These are phyloP conservation scores for Priapulus caudatus DNA, from an alignment of 2,888 invertebrate species.

Conservation along the genomic window DNA sequence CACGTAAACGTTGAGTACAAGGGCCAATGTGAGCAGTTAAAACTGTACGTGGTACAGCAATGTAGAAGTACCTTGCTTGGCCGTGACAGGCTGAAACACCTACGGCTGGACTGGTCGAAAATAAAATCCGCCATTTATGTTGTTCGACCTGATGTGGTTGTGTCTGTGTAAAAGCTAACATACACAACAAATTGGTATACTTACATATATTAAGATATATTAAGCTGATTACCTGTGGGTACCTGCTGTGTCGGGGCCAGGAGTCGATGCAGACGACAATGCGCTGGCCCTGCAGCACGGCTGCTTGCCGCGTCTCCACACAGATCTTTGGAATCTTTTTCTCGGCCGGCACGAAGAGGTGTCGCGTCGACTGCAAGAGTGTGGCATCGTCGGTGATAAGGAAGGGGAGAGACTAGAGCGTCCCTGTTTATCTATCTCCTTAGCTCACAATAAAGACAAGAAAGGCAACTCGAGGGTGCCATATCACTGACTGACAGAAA, in stretches of 20 bases:
- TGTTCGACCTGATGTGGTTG: too few relatives aligned
- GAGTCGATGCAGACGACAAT: constrained; percentile 91
- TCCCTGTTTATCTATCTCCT: too few relatives aligned
- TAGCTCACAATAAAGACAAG: too few relatives aligned
- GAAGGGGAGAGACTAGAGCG: neutral
- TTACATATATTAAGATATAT: neutral
- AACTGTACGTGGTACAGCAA: too few relatives aligned
- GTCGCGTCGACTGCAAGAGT: constrained; percentile 46
- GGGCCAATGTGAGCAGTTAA: too few relatives aligned
- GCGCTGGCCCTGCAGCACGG: constrained; percentile 59
- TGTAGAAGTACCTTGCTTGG: too few relatives aligned
- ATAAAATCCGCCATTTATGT: too few relatives aligned
- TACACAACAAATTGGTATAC: neutral
- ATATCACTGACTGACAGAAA: constrained; percentile 18
- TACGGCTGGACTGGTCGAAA: too few relatives aligned
- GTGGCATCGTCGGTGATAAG: constrained; percentile 14
- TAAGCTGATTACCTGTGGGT: constrained; percentile 62
- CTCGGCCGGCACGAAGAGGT: constrained; percentile 88
- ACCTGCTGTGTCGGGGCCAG: constrained; percentile 85
- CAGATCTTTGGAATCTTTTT: constrained; percentile 82
- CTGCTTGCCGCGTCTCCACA: constrained; percentile 80
- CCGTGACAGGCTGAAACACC: too few relatives aligned
- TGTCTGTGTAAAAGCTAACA: too few relatives aligned
- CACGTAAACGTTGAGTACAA: too few relatives aligned
- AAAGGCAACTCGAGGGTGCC: neutral